phyloP scores from a whole-genome alignment of 2,888 invertebrate genomes.

The Athripsodes cinereus region DNA sequence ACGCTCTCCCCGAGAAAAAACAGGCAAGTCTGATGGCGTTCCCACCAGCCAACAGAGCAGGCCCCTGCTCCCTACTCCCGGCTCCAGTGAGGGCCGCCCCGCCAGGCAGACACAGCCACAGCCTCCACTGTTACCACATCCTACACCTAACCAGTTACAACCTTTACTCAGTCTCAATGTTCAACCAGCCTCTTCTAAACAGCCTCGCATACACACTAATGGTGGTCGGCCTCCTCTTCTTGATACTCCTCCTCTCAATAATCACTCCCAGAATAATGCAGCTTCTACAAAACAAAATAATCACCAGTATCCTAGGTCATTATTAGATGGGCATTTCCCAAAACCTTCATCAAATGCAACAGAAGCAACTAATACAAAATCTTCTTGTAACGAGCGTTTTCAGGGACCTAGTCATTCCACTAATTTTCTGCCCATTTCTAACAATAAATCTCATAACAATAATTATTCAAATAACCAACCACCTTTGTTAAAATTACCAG shows the following conservation, averaged over 20 bases:
- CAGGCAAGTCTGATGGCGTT: slow-evolving; percentile 46
- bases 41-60: slow-evolving; percentile 31
- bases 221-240: slow-evolving; percentile 34
- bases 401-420: no score
- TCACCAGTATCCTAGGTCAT: slow-evolving; percentile 16
- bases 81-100: slow-evolving; percentile 7
- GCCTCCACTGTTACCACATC: slow-evolving; percentile 29
- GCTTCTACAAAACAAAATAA: background rate
- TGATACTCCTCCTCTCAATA: slow-evolving; percentile 31
- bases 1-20: slow-evolving; percentile 29
- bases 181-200: background rate
- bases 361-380: no score
- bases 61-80: slow-evolving; percentile 34
- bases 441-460: no score
- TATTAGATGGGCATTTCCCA: slow-evolving; percentile 16
- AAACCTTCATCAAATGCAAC: slow-evolving; percentile 14
- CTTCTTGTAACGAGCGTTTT: no score
- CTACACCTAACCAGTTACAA: slow-evolving; percentile 28
- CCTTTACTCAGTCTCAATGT: background rate
- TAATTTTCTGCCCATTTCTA: no score
- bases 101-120: slow-evolving; percentile 36
- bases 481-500: no score
- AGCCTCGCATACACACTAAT: background rate
- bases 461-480: no score
- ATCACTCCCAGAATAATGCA: slow-evolving; percentile 12